These are phyloP conservation scores for Drosophila paracracens DNA, from an alignment of 2,888 invertebrate genomes.

Conservation along the genomic window DNA sequence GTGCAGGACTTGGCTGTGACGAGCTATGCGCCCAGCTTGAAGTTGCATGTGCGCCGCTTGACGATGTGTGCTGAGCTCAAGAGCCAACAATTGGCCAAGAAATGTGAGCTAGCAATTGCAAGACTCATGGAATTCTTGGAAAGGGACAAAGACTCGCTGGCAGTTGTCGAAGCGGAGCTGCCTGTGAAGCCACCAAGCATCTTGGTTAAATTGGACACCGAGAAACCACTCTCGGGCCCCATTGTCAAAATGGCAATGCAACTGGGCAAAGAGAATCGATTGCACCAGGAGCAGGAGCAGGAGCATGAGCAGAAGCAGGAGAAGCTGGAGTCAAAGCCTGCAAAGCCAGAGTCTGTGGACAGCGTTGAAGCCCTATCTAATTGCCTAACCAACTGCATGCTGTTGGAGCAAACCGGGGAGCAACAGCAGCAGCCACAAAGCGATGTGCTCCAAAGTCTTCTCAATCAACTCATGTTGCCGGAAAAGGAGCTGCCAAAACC, in stretches of 20 bases:
- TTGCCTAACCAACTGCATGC: slow-evolving; percentile 39
- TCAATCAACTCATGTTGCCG: not conserved
- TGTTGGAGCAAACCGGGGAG: slow-evolving; percentile 11
- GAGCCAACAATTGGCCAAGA: slow-evolving; percentile 34
- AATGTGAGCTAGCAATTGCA: not conserved
- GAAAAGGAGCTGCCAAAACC: not conserved
- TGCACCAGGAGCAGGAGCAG: not conserved
- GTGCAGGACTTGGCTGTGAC: slow-evolving; percentile 32
- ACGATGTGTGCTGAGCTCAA: slow-evolving; percentile 26
- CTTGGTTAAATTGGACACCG: not conserved
- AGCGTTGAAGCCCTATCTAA: slow-evolving; percentile 27
- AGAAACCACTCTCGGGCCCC: not conserved
- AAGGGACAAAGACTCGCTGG: too few relatives aligned
- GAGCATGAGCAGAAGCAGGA: not conserved
- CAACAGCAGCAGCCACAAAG: not conserved
- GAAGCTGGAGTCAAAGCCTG: not conserved
- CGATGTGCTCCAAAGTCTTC: not conserved
- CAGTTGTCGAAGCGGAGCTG: not conserved
- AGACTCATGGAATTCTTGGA: slow-evolving; percentile 41
- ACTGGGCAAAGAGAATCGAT: slow-evolving; percentile 27
- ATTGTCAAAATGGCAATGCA: slow-evolving; percentile 34
- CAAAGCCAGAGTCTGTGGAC: not conserved
- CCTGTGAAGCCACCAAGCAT: not conserved
- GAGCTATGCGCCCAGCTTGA: slow-evolving; percentile 40
- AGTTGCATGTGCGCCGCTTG: slow-evolving; percentile 29